A percentile compares a stretch with the other conserved stretches of the same genome.
Evolutionary conservation across 2,797 vertebrate genomes (phyloP).

Genomic region (Sebastes matsubarae): DNA sequence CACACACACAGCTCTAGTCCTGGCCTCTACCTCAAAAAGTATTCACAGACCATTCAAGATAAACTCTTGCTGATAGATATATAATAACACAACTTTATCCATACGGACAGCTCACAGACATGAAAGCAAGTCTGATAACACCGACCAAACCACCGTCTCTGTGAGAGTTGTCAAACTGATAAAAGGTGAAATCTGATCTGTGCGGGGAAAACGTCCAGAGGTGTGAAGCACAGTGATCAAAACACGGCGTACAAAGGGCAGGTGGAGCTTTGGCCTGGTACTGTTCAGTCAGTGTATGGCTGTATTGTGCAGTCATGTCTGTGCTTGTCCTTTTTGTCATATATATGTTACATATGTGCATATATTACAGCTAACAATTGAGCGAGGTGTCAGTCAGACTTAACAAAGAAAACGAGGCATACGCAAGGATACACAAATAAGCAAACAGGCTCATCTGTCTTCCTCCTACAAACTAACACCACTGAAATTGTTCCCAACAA

Average conservation of each 20-base stretch:
- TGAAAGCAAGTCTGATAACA: constrained; percentile 33
- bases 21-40: not conserved
- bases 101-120: constrained; percentile 17
- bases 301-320: not conserved
- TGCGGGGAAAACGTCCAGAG: not conserved
- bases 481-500: not conserved
- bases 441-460: not conserved
- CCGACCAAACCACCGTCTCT: not conserved
- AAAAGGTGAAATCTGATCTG: constrained; percentile 23
- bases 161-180: constrained; percentile 16
- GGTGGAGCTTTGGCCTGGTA: not conserved
- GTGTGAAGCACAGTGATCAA: constrained; percentile 29
- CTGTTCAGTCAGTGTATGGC: not conserved
- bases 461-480: not conserved
- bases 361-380: not conserved
- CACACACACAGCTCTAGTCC: not conserved
- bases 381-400: not conserved
- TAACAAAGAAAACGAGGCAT: not conserved
- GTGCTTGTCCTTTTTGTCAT: not conserved
- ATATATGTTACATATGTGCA: not conserved
- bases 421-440: not conserved
- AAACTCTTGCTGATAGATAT: not conserved
- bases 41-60: not conserved
- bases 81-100: not conserved
- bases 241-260: not conserved